These are phyloP conservation scores for Callithrix jacchus DNA, from an alignment of 2,113 vertebrate species.

Conservation along the genomic window DNA sequence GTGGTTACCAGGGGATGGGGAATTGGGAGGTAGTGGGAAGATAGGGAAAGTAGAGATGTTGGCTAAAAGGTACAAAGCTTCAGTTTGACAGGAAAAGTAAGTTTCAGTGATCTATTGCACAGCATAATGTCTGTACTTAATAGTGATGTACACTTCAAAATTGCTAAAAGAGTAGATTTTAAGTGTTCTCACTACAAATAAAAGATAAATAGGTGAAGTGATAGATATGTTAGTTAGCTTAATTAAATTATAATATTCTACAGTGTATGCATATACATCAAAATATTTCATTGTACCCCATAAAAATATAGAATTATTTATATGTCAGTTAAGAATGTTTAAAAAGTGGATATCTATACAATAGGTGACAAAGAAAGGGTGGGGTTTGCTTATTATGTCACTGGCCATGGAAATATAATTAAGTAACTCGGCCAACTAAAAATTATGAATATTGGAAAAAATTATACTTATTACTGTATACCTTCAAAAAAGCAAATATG, in stretches of 20 bases:
- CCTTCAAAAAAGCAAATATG: background rate
- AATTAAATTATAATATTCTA: background rate
- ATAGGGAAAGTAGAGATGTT: background rate
- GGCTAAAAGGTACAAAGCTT: background rate
- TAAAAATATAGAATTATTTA: background rate
- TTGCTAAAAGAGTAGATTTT: background rate
- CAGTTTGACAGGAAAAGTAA: background rate
- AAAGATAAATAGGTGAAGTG: background rate
- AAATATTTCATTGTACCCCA: background rate
- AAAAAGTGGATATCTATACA: background rate
- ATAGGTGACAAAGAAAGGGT: background rate
- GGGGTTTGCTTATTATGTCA: background rate
- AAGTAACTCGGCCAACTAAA: background rate
- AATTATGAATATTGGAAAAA: background rate
- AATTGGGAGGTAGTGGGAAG: background rate
- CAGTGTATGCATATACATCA: no score
- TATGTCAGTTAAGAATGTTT: background rate
- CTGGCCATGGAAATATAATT: background rate
- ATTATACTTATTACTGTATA: background rate
- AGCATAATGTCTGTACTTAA: background rate
- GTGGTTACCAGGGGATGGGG: background rate
- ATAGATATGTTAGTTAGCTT: background rate
- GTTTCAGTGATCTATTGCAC: background rate
- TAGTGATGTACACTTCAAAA: background rate
- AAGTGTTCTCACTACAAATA: background rate